phyloP scores from a whole-genome alignment of 2,888 invertebrate species.

The Psylliodes chrysocephalus region DNA sequence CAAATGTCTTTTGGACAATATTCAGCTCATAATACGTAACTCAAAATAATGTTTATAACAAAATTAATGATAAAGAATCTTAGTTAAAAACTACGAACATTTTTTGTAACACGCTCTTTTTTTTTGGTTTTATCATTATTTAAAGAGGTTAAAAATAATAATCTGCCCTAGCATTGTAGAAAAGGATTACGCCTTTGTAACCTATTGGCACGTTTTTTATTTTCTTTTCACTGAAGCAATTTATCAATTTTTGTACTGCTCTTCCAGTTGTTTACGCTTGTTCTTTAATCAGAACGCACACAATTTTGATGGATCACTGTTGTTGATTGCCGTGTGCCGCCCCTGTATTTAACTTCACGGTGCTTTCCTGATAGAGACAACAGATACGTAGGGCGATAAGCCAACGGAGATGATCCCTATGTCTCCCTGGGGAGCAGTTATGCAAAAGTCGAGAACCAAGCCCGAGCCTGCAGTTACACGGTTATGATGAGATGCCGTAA shows the following conservation, averaged over 20 bases:
- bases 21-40: no score
- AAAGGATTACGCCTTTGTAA: no score
- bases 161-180: no score
- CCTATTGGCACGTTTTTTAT: no score
- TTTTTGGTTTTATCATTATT: no score
- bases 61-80: no score
- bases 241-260: background rate
- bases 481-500: slow-evolving; percentile 60
- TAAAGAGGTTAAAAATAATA: no score
- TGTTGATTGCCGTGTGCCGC: slow-evolving; percentile 1
- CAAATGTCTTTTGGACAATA: no score
- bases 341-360: slow-evolving; percentile 19
- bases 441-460: slow-evolving; percentile 62
- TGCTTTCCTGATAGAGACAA: slow-evolving; percentile 29
- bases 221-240: no score
- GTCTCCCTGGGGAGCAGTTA: slow-evolving; percentile 63
- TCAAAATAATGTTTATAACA: no score
- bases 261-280: background rate
- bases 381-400: slow-evolving; percentile 30
- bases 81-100: no score
- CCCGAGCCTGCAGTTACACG: slow-evolving; percentile 54
- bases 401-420: slow-evolving; percentile 48
- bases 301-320: background rate
- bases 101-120: no score
- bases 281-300: background rate